A percentile compares a stretch with the other conserved stretches of the same genome.
Evolutionary conservation across 2,888 invertebrate species (phyloP).

Genomic region (Nymphalis urticae): DNA sequence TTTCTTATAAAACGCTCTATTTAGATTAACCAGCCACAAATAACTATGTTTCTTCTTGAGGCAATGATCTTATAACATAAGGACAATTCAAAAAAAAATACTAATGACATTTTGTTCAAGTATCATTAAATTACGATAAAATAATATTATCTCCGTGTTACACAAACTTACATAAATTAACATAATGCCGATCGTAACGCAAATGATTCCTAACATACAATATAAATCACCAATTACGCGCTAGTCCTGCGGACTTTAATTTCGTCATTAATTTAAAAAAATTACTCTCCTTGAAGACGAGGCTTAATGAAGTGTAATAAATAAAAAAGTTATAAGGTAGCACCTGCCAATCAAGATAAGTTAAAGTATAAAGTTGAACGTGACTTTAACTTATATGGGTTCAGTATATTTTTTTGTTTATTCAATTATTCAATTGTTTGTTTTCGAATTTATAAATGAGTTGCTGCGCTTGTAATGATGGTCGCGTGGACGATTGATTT

Average conservation of each 20-base stretch:
- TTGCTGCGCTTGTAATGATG: too few relatives aligned
- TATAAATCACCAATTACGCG: slow-evolving; percentile 37
- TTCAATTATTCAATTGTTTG: not conserved
- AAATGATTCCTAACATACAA: slow-evolving; percentile 11
- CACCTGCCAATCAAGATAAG: slow-evolving; percentile 43
- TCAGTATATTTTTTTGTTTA: slow-evolving; percentile 6
- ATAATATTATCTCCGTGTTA: too few relatives aligned
- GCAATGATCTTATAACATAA: too few relatives aligned
- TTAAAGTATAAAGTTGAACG: slow-evolving; percentile 25
- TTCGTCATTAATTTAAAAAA: slow-evolving; percentile 42
- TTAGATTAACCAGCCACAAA: too few relatives aligned
- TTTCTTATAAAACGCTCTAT: too few relatives aligned
- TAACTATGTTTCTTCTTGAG: too few relatives aligned
- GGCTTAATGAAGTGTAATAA: slow-evolving; percentile 42
- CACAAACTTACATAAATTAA: not conserved
- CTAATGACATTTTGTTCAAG: too few relatives aligned
- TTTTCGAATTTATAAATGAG: too few relatives aligned
- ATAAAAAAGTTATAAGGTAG: slow-evolving; percentile 43
- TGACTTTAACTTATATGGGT: slow-evolving; percentile 20
- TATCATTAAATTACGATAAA: too few relatives aligned
- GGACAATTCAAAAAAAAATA: too few relatives aligned
- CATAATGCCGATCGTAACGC: not conserved
- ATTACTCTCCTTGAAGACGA: slow-evolving; percentile 35
- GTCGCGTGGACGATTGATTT: too few relatives aligned
- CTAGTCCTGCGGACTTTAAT: slow-evolving; percentile 33